A percentile compares a stretch with the other conserved stretches of the same genome.
phyloP scores from a whole-genome alignment of 2,888 invertebrate genomes.

The Noctua pronuba region DNA sequence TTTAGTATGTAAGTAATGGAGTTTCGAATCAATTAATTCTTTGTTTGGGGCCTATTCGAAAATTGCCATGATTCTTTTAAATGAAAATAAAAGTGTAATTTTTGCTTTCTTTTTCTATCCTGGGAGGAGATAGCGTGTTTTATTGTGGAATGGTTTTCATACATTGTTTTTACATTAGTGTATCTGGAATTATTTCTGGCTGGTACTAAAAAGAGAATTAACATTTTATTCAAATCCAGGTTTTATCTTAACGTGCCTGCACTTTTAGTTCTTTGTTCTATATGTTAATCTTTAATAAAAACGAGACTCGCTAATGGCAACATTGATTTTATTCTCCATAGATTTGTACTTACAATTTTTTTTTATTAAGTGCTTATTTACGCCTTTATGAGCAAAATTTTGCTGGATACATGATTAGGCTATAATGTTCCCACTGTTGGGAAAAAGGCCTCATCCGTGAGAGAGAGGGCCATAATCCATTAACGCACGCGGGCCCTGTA shows the following conservation, averaged over 20 bases:
- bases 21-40: constrained; percentile 32
- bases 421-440: background rate
- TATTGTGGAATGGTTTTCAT: background rate
- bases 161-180: constrained; percentile 37
- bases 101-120: background rate
- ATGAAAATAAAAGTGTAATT: constrained; percentile 5
- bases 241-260: background rate
- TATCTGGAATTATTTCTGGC: background rate
- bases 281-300: background rate
- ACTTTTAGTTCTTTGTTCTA: background rate
- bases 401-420: background rate
- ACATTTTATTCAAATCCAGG: background rate
- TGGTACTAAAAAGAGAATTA: background rate
- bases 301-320: background rate
- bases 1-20: constrained; percentile 7
- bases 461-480: background rate
- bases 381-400: background rate
- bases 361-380: background rate
- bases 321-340: background rate
- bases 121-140: background rate
- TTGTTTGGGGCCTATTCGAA: background rate
- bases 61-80: background rate
- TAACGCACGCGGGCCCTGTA: background rate
- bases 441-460: background rate
- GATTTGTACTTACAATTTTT: background rate